Evolutionary conservation across 1,140 invertebrate species (phyloP).

Genomic region (Acarapis woodi): DNA sequence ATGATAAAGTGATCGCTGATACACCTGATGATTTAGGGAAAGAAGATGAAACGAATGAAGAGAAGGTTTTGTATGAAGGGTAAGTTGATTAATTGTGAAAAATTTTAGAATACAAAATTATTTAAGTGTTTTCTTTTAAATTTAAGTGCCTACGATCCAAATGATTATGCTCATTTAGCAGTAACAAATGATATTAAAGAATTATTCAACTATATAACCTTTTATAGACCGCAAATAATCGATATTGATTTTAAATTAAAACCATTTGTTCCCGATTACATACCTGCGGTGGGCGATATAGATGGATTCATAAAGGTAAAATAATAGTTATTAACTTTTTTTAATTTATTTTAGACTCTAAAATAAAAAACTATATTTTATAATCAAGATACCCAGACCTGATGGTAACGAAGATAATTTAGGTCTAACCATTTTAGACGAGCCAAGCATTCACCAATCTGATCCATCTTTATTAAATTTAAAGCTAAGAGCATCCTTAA

Average conservation of each 20-base stretch:
- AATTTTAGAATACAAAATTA: background rate
- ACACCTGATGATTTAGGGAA: too few relatives aligned
- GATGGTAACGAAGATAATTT: constrained; percentile 35
- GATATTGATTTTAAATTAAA: constrained; percentile 63
- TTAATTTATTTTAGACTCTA: background rate
- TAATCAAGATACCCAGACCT: constrained; percentile 33
- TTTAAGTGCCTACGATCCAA: constrained; percentile 33
- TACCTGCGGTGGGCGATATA: constrained; percentile 89
- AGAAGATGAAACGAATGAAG: too few relatives aligned
- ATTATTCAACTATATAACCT: constrained; percentile 67
- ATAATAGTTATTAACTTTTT: constrained; percentile 1
- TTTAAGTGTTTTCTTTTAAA: background rate
- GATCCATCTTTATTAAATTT: constrained; percentile 78
- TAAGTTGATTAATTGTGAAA: too few relatives aligned
- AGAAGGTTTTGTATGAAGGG: too few relatives aligned
- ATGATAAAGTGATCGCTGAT: too few relatives aligned
- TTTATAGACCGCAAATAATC: constrained; percentile 64
- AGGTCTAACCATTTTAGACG: constrained; percentile 65
- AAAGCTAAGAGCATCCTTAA: constrained; percentile 56
- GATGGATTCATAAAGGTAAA: constrained; percentile 74
- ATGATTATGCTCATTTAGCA: constrained; percentile 48
- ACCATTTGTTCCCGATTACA: constrained; percentile 84
- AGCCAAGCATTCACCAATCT: constrained; percentile 74
- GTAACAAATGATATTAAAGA: constrained; percentile 63
- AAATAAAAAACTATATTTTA: constrained; percentile 1